Evolutionary conservation across 2,113 vertebrate genomes (phyloP), one percentile per base, ranked within the genome.

Genomic region (Recurvirostra avosetta): DNA sequence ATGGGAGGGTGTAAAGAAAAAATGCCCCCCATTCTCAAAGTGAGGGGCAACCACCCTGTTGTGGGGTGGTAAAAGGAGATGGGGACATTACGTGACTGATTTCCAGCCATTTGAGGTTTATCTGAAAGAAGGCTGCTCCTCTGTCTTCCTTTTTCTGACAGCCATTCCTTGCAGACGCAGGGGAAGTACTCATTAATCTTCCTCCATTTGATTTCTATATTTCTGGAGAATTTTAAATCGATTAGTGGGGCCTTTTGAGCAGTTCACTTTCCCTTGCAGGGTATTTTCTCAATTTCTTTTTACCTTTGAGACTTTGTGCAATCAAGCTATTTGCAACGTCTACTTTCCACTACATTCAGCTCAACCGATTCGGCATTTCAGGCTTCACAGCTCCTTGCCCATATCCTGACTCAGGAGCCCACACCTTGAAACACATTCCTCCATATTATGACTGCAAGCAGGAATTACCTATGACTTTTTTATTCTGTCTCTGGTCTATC

Each of bases 241-340:
- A 71, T 22, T 66, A 68, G 61, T 55, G 41, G n/a, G 50, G 53
- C 26, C 59, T 86, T 90, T 82, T 62, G 47, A 78, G 40, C 47
- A 85, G 56, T 81, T 92, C 40, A 49, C 40, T 93, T 85, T 95
- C 30, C 23, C 62, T 87, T 85, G 47, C 70, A 96, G 73, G 21
- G 18, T 75, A 72, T 81, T 88, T 94, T 94, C 87, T 92, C 80
- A 68, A 19, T 77, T 87, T 36, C 80, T 72, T 90, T 96, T 87
- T 93, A 78, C 74, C 36, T 94, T 61, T 72, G 82, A 93, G 86
- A 92, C 53, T 43, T 72, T 68, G 40, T 90, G 62, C 53, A 75
- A 58, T 91, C 73, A 43, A 68, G 52, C 11, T 95, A 18, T 85
- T 92, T 95, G 81, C 66, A 88, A 19, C 1, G 1, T 78, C 70